Evolutionary conservation across 2,797 vertebrate genomes (phyloP), one percentile per base, ranked within the genome.

Genomic region (Pogonophryne albipinna): DNA sequence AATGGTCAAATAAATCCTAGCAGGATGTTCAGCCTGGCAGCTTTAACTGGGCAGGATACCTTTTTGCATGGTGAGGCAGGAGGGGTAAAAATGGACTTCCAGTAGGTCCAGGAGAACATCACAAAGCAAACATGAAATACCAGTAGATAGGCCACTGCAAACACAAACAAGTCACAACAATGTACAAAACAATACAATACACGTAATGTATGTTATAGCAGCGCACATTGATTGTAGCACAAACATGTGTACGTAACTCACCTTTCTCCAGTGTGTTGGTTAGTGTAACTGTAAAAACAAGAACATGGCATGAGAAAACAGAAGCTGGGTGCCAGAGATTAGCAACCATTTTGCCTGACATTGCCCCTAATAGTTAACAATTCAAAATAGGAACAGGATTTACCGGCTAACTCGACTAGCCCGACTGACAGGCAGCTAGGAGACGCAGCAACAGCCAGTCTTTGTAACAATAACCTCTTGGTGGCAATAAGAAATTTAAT

Each of bases 51-150:
- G 4, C 3, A n/a, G 5, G 10, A 82, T 95, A 99, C 98, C 97
- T 99, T 98, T 93, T 98, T 98, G 88, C 94, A 96, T 49, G 98
- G 97, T 45, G 95, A 93, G 23, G 96, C 91, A 6, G 97, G 96
- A 56, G 96, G 95, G 66, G 97, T 99, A 64, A 99, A 99, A 89
- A 99, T 96, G 79, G 98, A 96, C 90, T 97, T 99, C 97, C 97
- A 99, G 31, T 99, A 99, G 0, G 98, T 97, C 98, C 98, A 99
- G 72, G 95, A 94, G 88, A 99, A 99, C 94, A 99, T 97, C 84
- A 96, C 94, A 89, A 99, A 99, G 86, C 98, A 96, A 80, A 97
- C 92, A 85, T 99, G 98, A 92, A 99, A 99, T 49, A 97, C 90
- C 75, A 95, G 86, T 66, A 99, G 95, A 93, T 99, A 99, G 82